Evolutionary conservation across 1,140 invertebrate species (phyloP), one percentile per base, ranked within the genome.

Genomic region (Brachionus koreanus): DNA sequence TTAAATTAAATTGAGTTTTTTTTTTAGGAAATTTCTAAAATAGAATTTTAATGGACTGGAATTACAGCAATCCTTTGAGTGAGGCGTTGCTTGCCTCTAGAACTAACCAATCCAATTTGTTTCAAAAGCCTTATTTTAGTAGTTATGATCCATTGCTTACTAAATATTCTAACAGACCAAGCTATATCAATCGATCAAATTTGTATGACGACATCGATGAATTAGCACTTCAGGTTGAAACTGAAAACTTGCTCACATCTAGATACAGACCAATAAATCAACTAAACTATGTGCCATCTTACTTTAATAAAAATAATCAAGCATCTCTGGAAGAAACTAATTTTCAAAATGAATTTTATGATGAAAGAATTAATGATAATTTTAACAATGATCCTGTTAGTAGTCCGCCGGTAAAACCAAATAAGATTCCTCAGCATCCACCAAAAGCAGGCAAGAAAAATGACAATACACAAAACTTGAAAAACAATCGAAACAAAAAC

Each of bases 31-130:
- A 57, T 19, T 42, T 10, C 2, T 57, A 67, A 67, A 67, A 35
- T 7, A 67, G 13, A 12, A 37, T 35, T 67, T 75, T 29, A 75
- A 79, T 79, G 76, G 61, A 57, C 76, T 79, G 61, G 49, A 42
- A 79, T 37, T 79, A 79, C 39, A 79, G 76, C 39, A 61, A 57
- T 79, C 25, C 76, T n/a, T n/a, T 79, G 12, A 61, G 74, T 37
- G 52, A 61, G n/a, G 74, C 74, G 5, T 52, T 77, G 37, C 74
- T 77, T 16, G 74, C 74, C 29, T 42, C 76, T 19, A 42, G 49
- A 9, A 79, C 29, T 7, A 65, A 79, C 33, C 76, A 65, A 35
- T 33, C 46, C 3, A 19, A 79, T 39, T 77, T 77, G 39, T 25
- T 79, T 12, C 35, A 74, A 10, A 33, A 43, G 16, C 69, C 69